Evolutionary conservation across 2,888 invertebrate species (phyloP).

Genomic region (Phengaris alcon): DNA sequence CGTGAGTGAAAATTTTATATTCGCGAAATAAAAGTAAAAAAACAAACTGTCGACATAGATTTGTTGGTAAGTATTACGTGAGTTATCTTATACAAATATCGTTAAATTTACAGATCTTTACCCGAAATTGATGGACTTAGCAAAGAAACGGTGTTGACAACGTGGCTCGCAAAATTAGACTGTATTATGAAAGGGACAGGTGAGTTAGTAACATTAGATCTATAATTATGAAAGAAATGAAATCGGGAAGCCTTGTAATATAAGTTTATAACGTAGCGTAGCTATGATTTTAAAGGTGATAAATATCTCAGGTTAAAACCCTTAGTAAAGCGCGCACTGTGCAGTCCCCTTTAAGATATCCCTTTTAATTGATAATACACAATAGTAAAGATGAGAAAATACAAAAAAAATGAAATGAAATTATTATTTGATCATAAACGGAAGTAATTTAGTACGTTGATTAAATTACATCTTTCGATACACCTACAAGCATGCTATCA

Average conservation of each 20-base stretch:
- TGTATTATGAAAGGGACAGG: constrained; percentile 95
- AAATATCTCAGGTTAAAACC: background rate
- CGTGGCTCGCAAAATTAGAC: constrained; percentile 99
- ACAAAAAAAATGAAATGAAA: too few species aligned
- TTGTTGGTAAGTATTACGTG: background rate
- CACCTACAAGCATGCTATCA: background rate
- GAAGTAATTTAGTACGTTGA: background rate
- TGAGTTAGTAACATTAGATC: constrained; percentile 47
- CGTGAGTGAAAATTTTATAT: too few species aligned
- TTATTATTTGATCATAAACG: background rate
- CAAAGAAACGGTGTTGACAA: constrained; percentile 98
- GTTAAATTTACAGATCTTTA: constrained; percentile 84
- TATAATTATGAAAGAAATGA: constrained; percentile 4
- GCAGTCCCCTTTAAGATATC: background rate
- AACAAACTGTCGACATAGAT: background rate
- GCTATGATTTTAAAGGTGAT: background rate
- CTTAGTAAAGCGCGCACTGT: background rate
- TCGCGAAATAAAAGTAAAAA: too few species aligned
- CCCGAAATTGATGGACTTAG: constrained; percentile 99
- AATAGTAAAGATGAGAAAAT: background rate
- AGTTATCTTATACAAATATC: background rate
- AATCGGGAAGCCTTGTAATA: constrained; percentile 3
- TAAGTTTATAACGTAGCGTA: background rate
- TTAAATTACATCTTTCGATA: constrained; percentile 1
- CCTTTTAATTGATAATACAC: background rate